Percentiles rank a stretch among this genome's conserved stretches.
Evolutionary conservation across 2,113 vertebrate species (phyloP).

Genomic region (Pteropus alecto): DNA sequence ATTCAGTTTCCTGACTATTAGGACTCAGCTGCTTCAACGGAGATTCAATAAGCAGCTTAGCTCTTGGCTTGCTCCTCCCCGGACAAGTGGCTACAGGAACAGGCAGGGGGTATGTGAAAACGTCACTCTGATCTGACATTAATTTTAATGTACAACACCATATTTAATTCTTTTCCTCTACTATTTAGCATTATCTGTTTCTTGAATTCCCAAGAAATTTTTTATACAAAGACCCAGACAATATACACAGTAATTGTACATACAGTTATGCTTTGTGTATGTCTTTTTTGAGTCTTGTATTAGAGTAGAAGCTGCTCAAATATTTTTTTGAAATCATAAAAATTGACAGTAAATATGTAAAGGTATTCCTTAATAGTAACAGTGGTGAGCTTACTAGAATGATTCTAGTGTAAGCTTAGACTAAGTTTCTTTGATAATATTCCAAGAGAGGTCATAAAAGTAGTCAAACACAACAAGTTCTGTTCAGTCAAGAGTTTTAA

Average conservation of each 20-base stretch:
- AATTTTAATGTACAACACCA: not conserved
- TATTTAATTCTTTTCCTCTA: not conserved
- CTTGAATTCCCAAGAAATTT: not conserved
- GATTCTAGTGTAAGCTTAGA: not conserved
- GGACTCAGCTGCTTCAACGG: not conserved
- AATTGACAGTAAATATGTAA: not conserved
- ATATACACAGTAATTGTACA: not conserved
- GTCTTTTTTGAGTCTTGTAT: not conserved
- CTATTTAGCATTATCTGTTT: not conserved
- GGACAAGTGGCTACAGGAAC: not conserved
- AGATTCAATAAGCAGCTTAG: not conserved
- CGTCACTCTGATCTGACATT: not conserved
- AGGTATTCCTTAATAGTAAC: not conserved
- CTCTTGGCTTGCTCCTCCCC: not conserved
- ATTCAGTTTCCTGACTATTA: conserved; percentile 24
- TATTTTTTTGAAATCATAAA: not conserved
- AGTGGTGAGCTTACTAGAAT: not conserved
- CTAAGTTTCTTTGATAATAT: not conserved
- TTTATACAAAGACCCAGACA: not conserved
- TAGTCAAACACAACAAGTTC: not conserved
- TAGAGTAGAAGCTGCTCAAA: not conserved
- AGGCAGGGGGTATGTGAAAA: not conserved
- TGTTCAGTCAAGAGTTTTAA: not conserved
- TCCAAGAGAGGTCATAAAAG: not conserved
- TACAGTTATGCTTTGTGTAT: not conserved